Evolutionary conservation across 1,140 invertebrate species (phyloP).

Genomic region (Hypsibius dujardini): DNA sequence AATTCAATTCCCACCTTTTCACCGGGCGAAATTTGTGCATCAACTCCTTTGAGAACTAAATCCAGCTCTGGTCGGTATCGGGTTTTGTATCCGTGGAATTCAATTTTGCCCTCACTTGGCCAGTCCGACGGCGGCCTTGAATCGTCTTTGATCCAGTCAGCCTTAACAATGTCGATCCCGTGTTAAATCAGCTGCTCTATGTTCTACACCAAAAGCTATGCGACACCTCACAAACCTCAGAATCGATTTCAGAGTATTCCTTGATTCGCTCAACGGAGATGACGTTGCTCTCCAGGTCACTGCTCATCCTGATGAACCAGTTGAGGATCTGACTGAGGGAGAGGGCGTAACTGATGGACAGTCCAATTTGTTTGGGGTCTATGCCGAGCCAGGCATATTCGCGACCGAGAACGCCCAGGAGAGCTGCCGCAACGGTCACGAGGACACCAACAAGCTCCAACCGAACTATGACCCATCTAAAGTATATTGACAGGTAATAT

Average conservation of each 20-base stretch:
- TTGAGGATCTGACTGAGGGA: conserved; percentile 37
- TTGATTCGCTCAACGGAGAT: conserved; percentile 45
- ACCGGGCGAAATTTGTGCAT: too few species aligned
- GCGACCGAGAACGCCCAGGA: conserved; percentile 29
- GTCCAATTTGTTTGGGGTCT: conserved; percentile 32
- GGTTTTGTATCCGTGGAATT: too few species aligned
- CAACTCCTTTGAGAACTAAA: too few species aligned
- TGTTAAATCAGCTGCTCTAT: too few species aligned
- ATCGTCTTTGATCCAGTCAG: too few species aligned
- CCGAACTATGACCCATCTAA: conserved; percentile 32
- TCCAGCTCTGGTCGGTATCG: too few species aligned
- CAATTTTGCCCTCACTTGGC: too few species aligned
- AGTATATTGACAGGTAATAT: conserved; percentile 6
- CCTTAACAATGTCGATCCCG: too few species aligned
- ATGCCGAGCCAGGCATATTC: conserved; percentile 25
- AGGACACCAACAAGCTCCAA: conserved; percentile 32
- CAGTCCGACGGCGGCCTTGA: too few species aligned
- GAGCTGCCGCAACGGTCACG: conserved; percentile 28
- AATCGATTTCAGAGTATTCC: conserved; percentile 39
- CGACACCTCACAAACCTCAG: conserved; percentile 19
- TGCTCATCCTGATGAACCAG: conserved; percentile 43
- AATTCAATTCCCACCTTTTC: too few species aligned
- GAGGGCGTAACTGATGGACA: conserved; percentile 32
- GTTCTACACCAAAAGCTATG: too few species aligned
- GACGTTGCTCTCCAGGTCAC: conserved; percentile 47